Base-by-base conservation (phyloP, 2,888 invertebrate genomes). In the Erannis defoliaria region DNA sequence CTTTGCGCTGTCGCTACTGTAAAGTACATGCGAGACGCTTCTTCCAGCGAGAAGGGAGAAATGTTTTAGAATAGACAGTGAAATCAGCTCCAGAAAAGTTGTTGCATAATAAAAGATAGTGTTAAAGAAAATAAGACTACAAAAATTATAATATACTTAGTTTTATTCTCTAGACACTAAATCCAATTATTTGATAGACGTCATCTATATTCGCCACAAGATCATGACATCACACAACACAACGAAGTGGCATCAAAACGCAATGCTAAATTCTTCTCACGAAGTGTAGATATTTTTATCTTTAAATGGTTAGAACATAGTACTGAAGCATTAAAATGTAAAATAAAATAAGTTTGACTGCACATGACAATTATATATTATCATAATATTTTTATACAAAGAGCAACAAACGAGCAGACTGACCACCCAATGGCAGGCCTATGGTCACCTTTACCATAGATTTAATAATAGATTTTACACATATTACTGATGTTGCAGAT, bases 211-310 rank as follows among this genome's bases (percentile, higher is more conserved):
- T 48, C 49, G 8, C 1, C 2, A 29, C 16, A 6, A 42, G 18
- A 43, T 33, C 23, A 40, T 2, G 12, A 23, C 42, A 18, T 42
- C 40, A 23, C 23, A 35, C 31, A 40, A 56, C 16, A 35, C 31
- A 40, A 56, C 16, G 14, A 16, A 29, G 40, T 31, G 26, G 26
- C 35, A 61, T 61, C 45, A 37, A 61, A 33, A 72, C 72, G 72
- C 75, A 71, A 68, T 72, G 9, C 40, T 59, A 60, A 66, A 84
- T 82, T 78, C 76, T 43, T 64, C 62, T 61, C 78, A 73, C 81
- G 83, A 77, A 57, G 10, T 45, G 14, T 23, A 3, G 21, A 43
- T 8, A 26, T 23, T 26, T 26, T 43, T 43, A 26, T 26, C 4
- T 45, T 43, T 9, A 26, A 21, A 26, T 16, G 16, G 9, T 43